Conservation (phyloP, 64 coral and sea anemone species). For the Montipora sp. region DNA sequence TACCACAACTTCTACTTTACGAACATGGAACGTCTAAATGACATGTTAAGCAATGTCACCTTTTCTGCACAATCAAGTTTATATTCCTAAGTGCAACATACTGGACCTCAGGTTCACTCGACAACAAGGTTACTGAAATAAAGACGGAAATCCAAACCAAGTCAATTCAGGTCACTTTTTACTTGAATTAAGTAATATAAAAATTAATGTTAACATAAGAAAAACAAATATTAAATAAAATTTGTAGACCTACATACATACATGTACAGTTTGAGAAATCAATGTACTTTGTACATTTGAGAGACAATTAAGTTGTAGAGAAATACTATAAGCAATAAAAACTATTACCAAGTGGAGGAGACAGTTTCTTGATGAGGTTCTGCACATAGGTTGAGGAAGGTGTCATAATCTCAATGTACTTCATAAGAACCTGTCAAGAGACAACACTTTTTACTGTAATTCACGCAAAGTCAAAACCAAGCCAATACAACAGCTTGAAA, state of each 20-base stretch:
- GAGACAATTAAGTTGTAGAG: too few relatives aligned
- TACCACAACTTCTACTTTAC: not conserved
- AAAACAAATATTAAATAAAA: too few relatives aligned
- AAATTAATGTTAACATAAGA: too few relatives aligned
- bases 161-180: too few relatives aligned
- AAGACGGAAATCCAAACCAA: not conserved
- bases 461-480: too few relatives aligned
- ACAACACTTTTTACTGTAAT: too few relatives aligned
- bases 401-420: conserved; percentile 98
- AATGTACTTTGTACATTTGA: too few relatives aligned
- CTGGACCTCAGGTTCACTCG: conserved; percentile 97
- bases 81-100: conserved; percentile 99
- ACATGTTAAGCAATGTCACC: conserved; percentile 2
- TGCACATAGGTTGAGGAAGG: conserved; percentile 79
- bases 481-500: too few relatives aligned
- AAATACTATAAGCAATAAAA: too few relatives aligned
- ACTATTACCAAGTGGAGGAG: conserved; percentile 87
- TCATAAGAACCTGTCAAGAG: conserved; percentile 88
- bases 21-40: not conserved
- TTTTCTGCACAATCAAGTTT: conserved; percentile 99
- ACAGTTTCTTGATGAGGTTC: conserved; percentile 88
- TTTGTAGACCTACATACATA: too few relatives aligned
- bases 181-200: too few relatives aligned
- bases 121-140: conserved; percentile 82
- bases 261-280: too few relatives aligned